Base-by-base conservation (phyloP, 53 echinoderm and acorn worm species). In the Antedon mediterranea region DNA sequence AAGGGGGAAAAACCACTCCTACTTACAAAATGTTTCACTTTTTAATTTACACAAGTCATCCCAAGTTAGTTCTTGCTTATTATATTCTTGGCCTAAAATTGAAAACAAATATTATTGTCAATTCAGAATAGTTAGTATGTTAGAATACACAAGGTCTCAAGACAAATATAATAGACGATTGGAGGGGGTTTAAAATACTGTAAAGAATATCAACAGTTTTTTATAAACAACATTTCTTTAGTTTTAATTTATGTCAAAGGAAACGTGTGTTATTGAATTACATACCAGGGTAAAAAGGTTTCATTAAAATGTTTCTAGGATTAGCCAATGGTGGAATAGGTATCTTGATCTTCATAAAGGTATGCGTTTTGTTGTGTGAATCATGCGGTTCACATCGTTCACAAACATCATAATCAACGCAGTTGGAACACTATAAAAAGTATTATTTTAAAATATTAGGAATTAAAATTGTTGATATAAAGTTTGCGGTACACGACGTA, bases 241-340 rank as follows among this genome's bases (percentile, higher is more conserved):
- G 37, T 6, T 11, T 37, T 37, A 11, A 37, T 4, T 37, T 37
- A 4, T 37, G 37, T n/a, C n/a, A n/a, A n/a, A n/a, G 37, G 37
- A 37, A n/a, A n/a, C n/a, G n/a, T 29, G 33, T 75, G 29, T 30
- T 28, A n/a, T 15, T 30, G 32, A 3, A 71, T 33, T 3, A 34
- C 82, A 71, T 72, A 94, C 94, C 94, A 83, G 91, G 87, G 80
- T 94, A 91, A 44, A 94, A 84, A 3, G 91, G 91, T 73, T 94
- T 94, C 81, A 94, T 76, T 81, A 94, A 86, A 31, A 86, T 85
- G 74, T 87, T 91, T 30, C 94, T 81, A 73, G 94, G 94, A 79
- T 91, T 94, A 76, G 94, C 91, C 43, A 91, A 79, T 44, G 91
- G 94, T n/a, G 94, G 91, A 28, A 94, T 86, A 4, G 94, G 91